Percentiles rank a stretch among this genome's conserved stretches.
Conservation (phyloP, 2,888 invertebrate species). For the Morinoia aosen region DNA sequence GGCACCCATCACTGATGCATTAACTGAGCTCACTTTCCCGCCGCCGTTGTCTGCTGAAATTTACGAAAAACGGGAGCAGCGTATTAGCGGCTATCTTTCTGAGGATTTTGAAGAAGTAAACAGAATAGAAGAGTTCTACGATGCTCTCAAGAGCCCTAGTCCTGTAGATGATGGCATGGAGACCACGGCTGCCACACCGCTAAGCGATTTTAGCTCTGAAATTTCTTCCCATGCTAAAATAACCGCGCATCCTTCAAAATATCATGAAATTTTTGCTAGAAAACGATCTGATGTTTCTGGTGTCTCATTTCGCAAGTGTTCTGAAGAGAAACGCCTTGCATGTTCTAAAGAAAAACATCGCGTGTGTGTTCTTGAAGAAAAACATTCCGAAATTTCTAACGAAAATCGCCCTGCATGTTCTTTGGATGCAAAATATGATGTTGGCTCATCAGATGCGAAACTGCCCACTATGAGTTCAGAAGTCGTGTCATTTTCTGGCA, state of each 20-base stretch:
- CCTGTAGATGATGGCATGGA: not conserved
- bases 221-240: not conserved
- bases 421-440: not conserved
- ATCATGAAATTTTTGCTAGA: not conserved
- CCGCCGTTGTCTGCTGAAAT: not conserved
- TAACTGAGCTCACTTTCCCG: not conserved
- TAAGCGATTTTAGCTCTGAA: not conserved
- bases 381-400: not conserved
- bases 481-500: not conserved
- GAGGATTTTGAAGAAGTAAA: slow-evolving; percentile 32
- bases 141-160: not conserved
- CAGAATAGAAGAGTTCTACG: not conserved
- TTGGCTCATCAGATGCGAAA: not conserved
- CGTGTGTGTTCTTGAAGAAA: not conserved
- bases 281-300: not conserved
- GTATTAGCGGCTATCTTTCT: not conserved
- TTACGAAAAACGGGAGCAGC: not conserved
- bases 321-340: not conserved
- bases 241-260: not conserved
- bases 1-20: slow-evolving; percentile 12
- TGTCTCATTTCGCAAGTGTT: not conserved
- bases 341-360: not conserved
- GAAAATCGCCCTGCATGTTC: not conserved
- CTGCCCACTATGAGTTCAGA: not conserved
- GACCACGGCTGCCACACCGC: not conserved